Evolutionary conservation across 2,797 vertebrate species (phyloP), one percentile per base, ranked within the genome.

Genomic region (Halcyon badia): DNA sequence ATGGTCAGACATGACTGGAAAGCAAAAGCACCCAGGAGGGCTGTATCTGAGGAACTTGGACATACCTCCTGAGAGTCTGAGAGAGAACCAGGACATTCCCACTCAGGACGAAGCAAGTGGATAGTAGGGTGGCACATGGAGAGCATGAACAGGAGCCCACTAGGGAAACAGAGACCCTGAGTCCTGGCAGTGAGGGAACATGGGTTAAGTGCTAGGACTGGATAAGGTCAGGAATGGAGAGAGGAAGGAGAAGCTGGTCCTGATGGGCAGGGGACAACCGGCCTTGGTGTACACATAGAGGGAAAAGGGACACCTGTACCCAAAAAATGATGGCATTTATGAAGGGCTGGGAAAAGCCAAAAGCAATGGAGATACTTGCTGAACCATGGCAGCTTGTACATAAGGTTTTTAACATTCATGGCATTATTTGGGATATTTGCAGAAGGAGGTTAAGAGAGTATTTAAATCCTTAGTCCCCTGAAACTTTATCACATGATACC

Each of bases 41-140:
- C 25, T 54, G 17, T 52, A 26, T 39, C n/a, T 87, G 65, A 85
- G 51, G 52, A 86, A n/a, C 31, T 46, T 52, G 58, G 17, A 30
- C 31, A 62, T 51, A 52, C 41, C 3, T 83, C 4, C 64, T 49
- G 44, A 83, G 9, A 11, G 9, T 71, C 33, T 75, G 58, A 17
- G 16, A 35, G 8, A 64, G 61, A 81, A 88, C 31, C 18, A 68
- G 21, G 14, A 77, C 30, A 70, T 58, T 26, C 8, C 17, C 18
- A 52, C 5, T 18, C 20, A 33, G 28, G 5, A 57, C 22, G n/a
- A 65, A 41, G 11, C 14, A 44, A 69, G 17, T 37, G 37, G 25
- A 25, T 83, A 80, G n/a, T 10, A 51, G 16, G 5, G 6, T 0
- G 0, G 20, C n/a, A 77, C 11, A 9, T 0, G 1, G 33, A 37